These are phyloP conservation scores for Epinephelus moara DNA, from an alignment of 2,113 vertebrate genomes.

Conservation along the genomic window DNA sequence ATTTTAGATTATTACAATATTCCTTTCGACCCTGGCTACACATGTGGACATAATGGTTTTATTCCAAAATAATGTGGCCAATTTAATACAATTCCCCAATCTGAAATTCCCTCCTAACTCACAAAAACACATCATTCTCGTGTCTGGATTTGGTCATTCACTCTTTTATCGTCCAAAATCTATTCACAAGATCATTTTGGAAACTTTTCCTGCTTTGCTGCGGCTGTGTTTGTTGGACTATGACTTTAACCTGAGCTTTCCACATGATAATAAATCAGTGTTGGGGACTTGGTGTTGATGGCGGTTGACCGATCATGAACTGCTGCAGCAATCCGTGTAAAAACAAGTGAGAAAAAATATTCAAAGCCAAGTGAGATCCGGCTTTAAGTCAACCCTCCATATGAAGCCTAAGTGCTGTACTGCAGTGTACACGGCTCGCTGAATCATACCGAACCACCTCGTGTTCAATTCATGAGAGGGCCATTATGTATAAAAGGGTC, in stretches of 20 bases:
- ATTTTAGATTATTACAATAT: neutral
- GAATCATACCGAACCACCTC: constrained; percentile 70
- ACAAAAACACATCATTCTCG: neutral
- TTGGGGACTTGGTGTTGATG: constrained; percentile 8
- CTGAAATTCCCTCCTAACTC: neutral
- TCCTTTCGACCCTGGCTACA: neutral
- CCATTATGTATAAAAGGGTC: constrained; percentile 71
- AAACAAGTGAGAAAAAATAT: constrained; percentile 17
- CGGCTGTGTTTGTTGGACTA: neutral
- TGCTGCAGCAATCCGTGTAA: constrained; percentile 11
- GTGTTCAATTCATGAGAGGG: constrained; percentile 74
- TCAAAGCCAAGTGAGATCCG: neutral
- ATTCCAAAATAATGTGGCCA: constrained; percentile 22
- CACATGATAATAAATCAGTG: neutral
- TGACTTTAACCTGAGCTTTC: neutral
- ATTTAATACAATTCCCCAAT: neutral
- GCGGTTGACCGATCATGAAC: constrained; percentile 20
- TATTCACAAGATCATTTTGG: neutral
- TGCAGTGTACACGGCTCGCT: constrained; percentile 54
- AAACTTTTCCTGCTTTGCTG: neutral
- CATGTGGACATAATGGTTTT: neutral
- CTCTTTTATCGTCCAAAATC: neutral
- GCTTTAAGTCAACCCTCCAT: constrained; percentile 49
- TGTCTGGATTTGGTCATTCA: neutral
- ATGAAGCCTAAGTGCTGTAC: constrained; percentile 51